Evolutionary conservation across 1,140 invertebrate species (phyloP).

Genomic region (Nautilus pompilius): DNA sequence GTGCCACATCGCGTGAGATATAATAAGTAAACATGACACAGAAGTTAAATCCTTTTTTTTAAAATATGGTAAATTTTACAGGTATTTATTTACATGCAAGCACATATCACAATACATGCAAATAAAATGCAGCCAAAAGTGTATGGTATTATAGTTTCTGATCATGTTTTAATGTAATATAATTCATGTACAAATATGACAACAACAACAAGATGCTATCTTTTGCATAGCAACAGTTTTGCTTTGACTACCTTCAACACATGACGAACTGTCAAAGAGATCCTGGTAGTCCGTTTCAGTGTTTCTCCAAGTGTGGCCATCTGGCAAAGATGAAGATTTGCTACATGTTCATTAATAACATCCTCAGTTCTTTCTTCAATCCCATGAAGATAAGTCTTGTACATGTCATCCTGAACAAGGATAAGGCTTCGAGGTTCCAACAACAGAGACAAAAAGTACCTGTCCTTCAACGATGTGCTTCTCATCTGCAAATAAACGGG

Average conservation of each 20-base stretch:
- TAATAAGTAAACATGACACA: no score
- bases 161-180: no score
- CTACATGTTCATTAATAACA: conserved; percentile 63
- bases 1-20: no score
- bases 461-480: conserved; percentile 42
- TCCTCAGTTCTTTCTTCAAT: conserved; percentile 78
- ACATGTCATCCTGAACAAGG: conserved; percentile 79
- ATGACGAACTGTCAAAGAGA: conserved; percentile 91
- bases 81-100: no score
- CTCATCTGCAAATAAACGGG: no score
- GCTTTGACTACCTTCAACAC: conserved; percentile 84
- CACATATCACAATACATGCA: no score
- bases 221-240: conserved; percentile 47
- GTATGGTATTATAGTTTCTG: no score
- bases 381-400: conserved; percentile 81
- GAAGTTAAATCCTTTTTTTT: no score
- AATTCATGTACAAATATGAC: no score
- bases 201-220: no score
- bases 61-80: no score
- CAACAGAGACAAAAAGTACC: conserved; percentile 64
- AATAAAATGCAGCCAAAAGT: no score
- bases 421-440: conserved; percentile 86
- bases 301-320: conserved; percentile 32
- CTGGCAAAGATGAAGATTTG: conserved; percentile 63
- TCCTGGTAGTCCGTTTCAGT: conserved; percentile 68